Conservation (phyloP, 2,888 invertebrate species). For the Loripinus fragilis region DNA sequence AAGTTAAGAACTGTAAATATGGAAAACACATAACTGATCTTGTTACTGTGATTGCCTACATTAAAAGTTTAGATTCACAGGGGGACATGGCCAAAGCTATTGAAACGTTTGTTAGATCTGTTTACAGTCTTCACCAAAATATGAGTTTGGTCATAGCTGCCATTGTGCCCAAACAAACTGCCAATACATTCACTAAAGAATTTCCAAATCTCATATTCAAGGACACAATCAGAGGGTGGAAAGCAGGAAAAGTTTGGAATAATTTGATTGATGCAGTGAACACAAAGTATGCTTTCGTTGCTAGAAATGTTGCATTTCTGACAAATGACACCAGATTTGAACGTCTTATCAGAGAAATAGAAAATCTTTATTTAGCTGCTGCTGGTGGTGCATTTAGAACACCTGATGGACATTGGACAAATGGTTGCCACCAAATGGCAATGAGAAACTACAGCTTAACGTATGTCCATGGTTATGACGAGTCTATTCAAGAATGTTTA, state of each 20-base stretch:
- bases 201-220: conserved; percentile 7
- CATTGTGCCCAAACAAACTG: neutral
- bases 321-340: conserved; percentile 69
- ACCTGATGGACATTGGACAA: conserved; percentile 72
- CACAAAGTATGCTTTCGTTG: conserved; percentile 75
- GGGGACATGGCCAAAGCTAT: neutral
- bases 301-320: conserved; percentile 66
- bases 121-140: conserved; percentile 5
- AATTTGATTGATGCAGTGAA: conserved; percentile 53
- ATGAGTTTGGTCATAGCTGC: conserved; percentile 17
- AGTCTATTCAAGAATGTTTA: conserved; percentile 77
- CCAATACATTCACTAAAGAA: neutral
- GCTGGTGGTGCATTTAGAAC: conserved; percentile 73
- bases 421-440: conserved; percentile 74
- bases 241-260: conserved; percentile 68
- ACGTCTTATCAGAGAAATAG: conserved; percentile 73
- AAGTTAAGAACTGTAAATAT: conserved; percentile 43
- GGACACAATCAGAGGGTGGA: neutral
- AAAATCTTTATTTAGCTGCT: conserved; percentile 59
- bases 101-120: conserved; percentile 18
- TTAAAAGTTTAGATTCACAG: neutral
- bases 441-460: conserved; percentile 73
- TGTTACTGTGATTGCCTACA: conserved; percentile 40
- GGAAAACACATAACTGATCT: conserved; percentile 30
- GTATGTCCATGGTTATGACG: conserved; percentile 74